Conservation (phyloP, 2,797 vertebrate genomes). For the Eleutherodactylus coqui region DNA sequence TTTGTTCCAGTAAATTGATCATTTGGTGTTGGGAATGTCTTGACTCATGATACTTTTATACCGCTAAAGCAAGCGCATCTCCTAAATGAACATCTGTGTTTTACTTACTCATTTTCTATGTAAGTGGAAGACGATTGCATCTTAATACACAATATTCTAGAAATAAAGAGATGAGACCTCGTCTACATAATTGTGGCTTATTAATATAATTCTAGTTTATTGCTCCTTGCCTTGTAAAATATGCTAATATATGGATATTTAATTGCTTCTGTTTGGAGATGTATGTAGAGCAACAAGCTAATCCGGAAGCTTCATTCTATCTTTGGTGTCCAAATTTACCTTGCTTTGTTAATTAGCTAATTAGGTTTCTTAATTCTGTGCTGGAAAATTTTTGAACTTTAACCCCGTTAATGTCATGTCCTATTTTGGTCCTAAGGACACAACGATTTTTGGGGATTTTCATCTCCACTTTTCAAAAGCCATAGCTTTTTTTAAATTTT, state of each 20-base stretch:
- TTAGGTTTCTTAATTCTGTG: conserved; percentile 1
- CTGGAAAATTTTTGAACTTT: too few species aligned
- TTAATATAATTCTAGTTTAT: conserved; percentile 1
- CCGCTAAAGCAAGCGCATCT: not conserved
- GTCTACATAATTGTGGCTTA: not conserved
- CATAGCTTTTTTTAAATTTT: too few species aligned
- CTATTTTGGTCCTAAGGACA: too few species aligned
- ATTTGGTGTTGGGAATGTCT: conserved; percentile 43
- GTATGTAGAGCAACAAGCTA: not conserved
- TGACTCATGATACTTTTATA: conserved; percentile 31
- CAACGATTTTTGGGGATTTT: too few species aligned
- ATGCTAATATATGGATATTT: conserved; percentile 14
- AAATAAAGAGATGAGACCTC: conserved; percentile 32
- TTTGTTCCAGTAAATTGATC: conserved; percentile 41
- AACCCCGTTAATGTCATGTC: too few species aligned
- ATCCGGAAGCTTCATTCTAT: not conserved
- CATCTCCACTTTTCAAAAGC: too few species aligned
- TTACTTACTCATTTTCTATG: conserved; percentile 32
- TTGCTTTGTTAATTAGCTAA: conserved; percentile 8
- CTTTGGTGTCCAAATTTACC: not conserved
- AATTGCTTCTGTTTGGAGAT: not conserved
- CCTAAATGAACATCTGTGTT: conserved; percentile 48
- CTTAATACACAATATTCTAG: conserved; percentile 35
- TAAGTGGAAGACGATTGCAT: conserved; percentile 32
- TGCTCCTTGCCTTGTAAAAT: conserved; percentile 18